phyloP scores from a whole-genome alignment of 2,113 vertebrate genomes.

The Turnix velox region DNA sequence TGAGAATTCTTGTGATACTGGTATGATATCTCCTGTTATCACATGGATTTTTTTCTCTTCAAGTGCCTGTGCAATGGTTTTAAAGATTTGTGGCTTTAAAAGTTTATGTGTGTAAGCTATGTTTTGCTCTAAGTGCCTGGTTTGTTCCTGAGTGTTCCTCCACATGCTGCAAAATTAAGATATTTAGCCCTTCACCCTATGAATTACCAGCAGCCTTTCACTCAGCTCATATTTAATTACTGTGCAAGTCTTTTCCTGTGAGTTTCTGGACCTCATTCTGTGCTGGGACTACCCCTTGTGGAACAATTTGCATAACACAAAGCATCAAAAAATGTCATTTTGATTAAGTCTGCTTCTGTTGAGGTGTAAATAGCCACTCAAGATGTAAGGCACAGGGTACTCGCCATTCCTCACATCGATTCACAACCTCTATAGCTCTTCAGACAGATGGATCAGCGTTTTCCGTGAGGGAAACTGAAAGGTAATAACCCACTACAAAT shows the following conservation, averaged over 20 bases:
- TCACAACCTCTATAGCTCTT: neutral
- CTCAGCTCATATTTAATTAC: conserved; percentile 50
- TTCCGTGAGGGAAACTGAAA: neutral
- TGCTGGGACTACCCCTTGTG: neutral
- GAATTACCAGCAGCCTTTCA: neutral
- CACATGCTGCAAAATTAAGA: conserved; percentile 18
- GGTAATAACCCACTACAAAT: neutral
- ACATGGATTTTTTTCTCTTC: neutral
- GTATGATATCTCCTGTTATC: neutral
- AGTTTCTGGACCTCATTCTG: conserved; percentile 40
- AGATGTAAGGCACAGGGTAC: neutral
- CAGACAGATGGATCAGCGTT: neutral
- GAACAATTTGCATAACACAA: conserved; percentile 1
- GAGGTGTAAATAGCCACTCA: neutral
- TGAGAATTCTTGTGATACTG: neutral
- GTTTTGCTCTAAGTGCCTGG: neutral
- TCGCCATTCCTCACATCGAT: neutral
- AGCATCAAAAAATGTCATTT: conserved; percentile 12
- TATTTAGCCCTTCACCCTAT: neutral
- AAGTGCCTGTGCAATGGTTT: neutral
- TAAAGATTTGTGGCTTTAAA: too few species aligned
- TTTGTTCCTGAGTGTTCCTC: neutral
- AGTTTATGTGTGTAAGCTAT: neutral
- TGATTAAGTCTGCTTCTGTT: neutral
- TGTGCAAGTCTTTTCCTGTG: conserved; percentile 27